A percentile compares a stretch with the other conserved stretches of the same genome.
These are phyloP conservation scores for Sminthurinus signatus DNA, from an alignment of 1,140 invertebrate species.

Conservation along the genomic window DNA sequence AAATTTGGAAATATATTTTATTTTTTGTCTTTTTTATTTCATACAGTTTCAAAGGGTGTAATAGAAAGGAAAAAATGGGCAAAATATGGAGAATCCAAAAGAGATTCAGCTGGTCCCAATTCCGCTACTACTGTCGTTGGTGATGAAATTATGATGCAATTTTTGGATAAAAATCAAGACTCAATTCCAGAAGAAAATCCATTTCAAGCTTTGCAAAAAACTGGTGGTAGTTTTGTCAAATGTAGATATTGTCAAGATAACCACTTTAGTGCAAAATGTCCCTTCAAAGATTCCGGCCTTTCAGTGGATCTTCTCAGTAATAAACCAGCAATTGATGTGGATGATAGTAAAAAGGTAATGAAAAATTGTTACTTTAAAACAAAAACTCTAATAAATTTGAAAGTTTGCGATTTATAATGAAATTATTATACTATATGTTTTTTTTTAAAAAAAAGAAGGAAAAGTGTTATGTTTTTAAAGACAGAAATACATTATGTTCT, in stretches of 20 bases:
- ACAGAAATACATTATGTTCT: no score
- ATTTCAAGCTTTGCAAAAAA: conserved; percentile 62
- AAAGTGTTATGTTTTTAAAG: no score
- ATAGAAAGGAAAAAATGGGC: conserved; percentile 85
- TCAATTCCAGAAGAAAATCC: conserved; percentile 75
- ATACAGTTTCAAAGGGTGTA: conserved; percentile 77
- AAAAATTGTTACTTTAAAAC: no score
- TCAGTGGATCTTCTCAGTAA: conserved; percentile 49
- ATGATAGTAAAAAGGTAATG: no score
- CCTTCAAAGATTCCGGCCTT: conserved; percentile 78
- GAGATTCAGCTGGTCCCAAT: conserved; percentile 91
- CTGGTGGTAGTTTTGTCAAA: conserved; percentile 69
- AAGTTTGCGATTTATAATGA: conserved; percentile 35
- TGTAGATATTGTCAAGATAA: conserved; percentile 93
- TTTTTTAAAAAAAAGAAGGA: no score
- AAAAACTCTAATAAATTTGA: no score
- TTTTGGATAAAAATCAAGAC: conserved; percentile 72
- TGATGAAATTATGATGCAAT: conserved; percentile 95
- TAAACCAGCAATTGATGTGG: conserved; percentile 38
- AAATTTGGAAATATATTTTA: neutral
- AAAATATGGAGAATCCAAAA: conserved; percentile 85
- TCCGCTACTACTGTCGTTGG: conserved; percentile 90
- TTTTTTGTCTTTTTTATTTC: no score
- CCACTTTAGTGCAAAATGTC: conserved; percentile 96
- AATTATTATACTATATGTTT: conserved; percentile 40